These are phyloP conservation scores for Oreonectes daqikongensis DNA, from an alignment of 2,797 vertebrate species.

Conservation along the genomic window DNA sequence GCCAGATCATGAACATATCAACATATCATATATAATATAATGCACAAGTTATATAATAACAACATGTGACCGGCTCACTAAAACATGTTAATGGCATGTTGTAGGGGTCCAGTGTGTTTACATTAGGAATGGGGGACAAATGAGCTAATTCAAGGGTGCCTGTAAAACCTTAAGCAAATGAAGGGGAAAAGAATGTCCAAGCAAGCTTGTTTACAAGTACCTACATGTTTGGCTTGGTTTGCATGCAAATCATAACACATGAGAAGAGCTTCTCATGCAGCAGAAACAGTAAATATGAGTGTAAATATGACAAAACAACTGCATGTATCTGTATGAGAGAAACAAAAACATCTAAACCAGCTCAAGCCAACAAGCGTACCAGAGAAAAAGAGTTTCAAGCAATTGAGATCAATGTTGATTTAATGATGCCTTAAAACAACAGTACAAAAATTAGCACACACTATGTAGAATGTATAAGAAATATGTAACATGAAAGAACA, in stretches of 20 bases:
- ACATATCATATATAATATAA: background rate
- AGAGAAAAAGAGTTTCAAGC: no score
- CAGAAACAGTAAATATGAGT: background rate
- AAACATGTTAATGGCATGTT: background rate
- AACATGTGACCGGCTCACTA: background rate
- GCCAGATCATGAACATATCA: no score
- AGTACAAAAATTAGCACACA: no score
- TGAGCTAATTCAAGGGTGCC: conserved; percentile 64
- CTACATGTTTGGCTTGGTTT: conserved; percentile 47
- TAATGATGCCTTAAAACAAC: no score
- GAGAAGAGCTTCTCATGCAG: background rate
- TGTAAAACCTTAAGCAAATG: conserved; percentile 67
- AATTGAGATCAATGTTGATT: no score
- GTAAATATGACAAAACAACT: no score
- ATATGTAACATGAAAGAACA: no score
- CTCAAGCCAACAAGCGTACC: background rate
- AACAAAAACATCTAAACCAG: background rate
- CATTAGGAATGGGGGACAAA: conserved; percentile 10
- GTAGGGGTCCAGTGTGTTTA: background rate
- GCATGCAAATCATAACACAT: conserved; percentile 27
- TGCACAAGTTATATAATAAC: conserved; percentile 41
- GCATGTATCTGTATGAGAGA: background rate
- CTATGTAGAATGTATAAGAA: no score
- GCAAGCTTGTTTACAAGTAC: conserved; percentile 73
- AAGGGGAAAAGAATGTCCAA: conserved; percentile 73